Evolutionary conservation across 2,797 vertebrate genomes (phyloP).

Genomic region (Sparus aurata): DNA sequence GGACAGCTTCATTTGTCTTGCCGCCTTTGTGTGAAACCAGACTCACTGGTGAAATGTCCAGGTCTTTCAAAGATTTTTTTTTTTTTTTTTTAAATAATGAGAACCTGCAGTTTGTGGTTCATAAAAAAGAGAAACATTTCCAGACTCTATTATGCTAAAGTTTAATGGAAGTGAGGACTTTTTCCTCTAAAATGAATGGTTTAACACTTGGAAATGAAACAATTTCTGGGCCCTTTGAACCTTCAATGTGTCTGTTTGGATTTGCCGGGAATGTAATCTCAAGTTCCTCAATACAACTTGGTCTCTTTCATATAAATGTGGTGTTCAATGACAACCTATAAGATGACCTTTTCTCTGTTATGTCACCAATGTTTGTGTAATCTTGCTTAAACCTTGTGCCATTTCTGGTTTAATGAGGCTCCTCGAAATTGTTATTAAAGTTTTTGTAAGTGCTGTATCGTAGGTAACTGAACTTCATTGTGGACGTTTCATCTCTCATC

Average conservation of each 20-base stretch:
- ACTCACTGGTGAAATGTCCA: not conserved
- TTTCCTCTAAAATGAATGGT: not conserved
- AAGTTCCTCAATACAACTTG: constrained; percentile 16
- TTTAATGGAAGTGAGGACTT: not conserved
- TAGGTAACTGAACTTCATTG: too few relatives aligned
- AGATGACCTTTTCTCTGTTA: constrained; percentile 59
- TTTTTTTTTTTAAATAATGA: not conserved
- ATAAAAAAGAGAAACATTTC: not conserved
- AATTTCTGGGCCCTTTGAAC: constrained; percentile 19
- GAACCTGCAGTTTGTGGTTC: not conserved
- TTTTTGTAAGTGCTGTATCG: too few relatives aligned
- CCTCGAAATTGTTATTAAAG: constrained; percentile 41
- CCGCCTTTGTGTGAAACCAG: not conserved
- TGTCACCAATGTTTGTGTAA: constrained; percentile 65
- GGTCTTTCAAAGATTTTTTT: not conserved
- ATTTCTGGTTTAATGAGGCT: constrained; percentile 70
- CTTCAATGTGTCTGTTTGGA: constrained; percentile 12
- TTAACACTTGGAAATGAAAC: not conserved
- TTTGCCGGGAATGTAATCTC: constrained; percentile 10
- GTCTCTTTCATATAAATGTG: constrained; percentile 38
- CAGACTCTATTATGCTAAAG: not conserved
- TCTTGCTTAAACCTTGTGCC: constrained; percentile 62
- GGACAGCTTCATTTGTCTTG: not conserved
- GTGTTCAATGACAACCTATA: constrained; percentile 47
- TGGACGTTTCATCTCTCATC: too few relatives aligned